Percentiles rank a stretch among this genome's conserved stretches.
These are phyloP conservation scores for Eumaeus atala DNA, from an alignment of 1,140 invertebrate genomes.

Conservation along the genomic window DNA sequence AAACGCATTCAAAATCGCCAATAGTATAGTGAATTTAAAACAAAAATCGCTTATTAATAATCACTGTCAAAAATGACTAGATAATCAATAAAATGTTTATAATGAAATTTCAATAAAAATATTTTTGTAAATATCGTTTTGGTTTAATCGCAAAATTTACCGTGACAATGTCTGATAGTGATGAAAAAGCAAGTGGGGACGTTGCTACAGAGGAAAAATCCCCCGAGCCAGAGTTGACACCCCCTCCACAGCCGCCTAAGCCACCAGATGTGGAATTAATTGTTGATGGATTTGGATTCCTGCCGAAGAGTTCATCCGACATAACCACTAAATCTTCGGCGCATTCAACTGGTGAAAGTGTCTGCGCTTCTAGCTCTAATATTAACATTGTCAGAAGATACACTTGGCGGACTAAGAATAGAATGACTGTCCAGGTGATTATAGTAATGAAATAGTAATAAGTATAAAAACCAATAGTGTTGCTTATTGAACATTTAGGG, in stretches of 20 bases:
- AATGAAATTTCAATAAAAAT: conserved; percentile 17
- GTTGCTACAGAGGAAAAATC: conserved; percentile 19
- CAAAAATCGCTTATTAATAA: neutral
- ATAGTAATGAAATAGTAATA: too few relatives aligned
- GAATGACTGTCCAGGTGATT: conserved; percentile 76
- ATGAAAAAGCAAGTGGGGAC: conserved; percentile 46
- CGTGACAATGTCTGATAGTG: conserved; percentile 47
- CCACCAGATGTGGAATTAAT: conserved; percentile 53
- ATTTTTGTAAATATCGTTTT: conserved; percentile 20
- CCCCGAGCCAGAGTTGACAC: conserved; percentile 24
- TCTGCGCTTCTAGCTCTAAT: conserved; percentile 54
- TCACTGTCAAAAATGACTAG: neutral
- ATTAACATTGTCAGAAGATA: conserved; percentile 72
- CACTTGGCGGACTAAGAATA: conserved; percentile 79
- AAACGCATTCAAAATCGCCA: neutral
- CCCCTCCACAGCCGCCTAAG: conserved; percentile 25
- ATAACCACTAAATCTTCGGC: too few relatives aligned
- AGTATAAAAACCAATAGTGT: too few relatives aligned
- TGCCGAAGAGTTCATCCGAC: too few relatives aligned
- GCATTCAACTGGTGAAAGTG: conserved; percentile 32
- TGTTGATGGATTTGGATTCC: conserved; percentile 61
- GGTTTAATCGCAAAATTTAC: conserved; percentile 24
- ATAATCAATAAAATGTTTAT: too few relatives aligned
- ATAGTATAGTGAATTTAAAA: neutral
- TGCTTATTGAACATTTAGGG: neutral